A percentile compares a stretch with the other conserved stretches of the same genome.
Evolutionary conservation across 2,113 vertebrate genomes (phyloP).

Genomic region (Riparia riparia): DNA sequence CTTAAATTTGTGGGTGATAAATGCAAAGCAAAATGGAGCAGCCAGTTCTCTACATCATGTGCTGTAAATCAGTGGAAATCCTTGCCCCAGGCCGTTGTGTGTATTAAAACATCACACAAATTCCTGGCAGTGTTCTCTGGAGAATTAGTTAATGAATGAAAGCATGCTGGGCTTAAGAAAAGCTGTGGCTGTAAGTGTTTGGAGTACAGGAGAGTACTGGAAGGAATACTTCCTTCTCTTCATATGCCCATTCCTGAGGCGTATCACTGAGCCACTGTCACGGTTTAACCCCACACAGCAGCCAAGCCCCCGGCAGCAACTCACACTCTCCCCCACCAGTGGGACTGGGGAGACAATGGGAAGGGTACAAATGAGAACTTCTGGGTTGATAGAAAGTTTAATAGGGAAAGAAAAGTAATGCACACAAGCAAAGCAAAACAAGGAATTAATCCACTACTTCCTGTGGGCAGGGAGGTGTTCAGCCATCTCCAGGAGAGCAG

Average conservation of each 20-base stretch:
- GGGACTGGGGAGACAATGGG: rapidly evolving
- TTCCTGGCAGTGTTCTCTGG: not conserved
- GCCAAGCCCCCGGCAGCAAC: rapidly evolving
- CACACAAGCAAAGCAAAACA: not conserved
- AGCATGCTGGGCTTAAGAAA: not conserved
- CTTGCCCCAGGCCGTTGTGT: not conserved
- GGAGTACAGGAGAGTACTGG: not conserved
- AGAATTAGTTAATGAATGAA: not conserved
- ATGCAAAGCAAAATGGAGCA: not conserved
- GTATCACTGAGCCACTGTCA: not conserved
- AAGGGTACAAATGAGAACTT: not conserved
- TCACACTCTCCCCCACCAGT: rapidly evolving
- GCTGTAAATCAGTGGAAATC: not conserved
- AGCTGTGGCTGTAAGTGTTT: not conserved
- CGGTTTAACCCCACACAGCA: not conserved
- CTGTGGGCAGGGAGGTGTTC: not conserved
- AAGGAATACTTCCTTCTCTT: not conserved
- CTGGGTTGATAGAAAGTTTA: not conserved
- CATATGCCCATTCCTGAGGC: rapidly evolving
- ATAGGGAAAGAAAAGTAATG: rapidly evolving
- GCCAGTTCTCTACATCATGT: not conserved
- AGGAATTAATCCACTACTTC: not conserved
- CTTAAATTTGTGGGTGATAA: not conserved
- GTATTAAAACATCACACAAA: not conserved
- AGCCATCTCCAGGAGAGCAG: not conserved